Evolutionary conservation across 2,797 vertebrate genomes (phyloP).

Genomic region (Corythornis leucogaster): DNA sequence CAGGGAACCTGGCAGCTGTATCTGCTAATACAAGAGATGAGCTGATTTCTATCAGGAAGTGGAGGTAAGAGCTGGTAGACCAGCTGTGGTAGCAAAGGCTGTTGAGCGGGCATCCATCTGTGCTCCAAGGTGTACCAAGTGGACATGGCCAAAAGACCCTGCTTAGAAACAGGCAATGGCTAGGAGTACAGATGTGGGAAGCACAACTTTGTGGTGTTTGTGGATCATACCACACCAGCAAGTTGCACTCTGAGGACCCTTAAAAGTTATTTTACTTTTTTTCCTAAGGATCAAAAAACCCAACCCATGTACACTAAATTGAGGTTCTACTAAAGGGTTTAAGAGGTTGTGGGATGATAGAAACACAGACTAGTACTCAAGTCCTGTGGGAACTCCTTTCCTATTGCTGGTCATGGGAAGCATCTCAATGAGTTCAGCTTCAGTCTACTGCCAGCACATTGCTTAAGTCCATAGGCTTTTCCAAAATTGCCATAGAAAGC

Average conservation of each 20-base stretch:
- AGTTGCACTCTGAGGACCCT: not conserved
- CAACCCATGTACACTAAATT: not conserved
- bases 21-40: not conserved
- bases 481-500: not conserved
- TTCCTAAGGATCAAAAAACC: not conserved
- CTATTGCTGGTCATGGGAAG: not conserved
- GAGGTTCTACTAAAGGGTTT: not conserved
- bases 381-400: not conserved
- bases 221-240: not conserved
- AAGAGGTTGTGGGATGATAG: not conserved
- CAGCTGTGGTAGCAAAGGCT: not conserved
- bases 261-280: not conserved
- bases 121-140: not conserved
- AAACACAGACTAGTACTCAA: not conserved
- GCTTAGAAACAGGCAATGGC: not conserved
- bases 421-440: not conserved
- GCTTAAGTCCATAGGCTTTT: not conserved
- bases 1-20: not conserved
- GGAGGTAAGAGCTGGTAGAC: not conserved
- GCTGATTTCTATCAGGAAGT: not conserved
- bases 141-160: not conserved
- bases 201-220: not conserved
- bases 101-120: not conserved
- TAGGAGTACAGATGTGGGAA: not conserved
- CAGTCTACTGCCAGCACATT: not conserved